Evolutionary conservation across 2,888 invertebrate species (phyloP).

Genomic region (Callyntrura guangdongensis): DNA sequence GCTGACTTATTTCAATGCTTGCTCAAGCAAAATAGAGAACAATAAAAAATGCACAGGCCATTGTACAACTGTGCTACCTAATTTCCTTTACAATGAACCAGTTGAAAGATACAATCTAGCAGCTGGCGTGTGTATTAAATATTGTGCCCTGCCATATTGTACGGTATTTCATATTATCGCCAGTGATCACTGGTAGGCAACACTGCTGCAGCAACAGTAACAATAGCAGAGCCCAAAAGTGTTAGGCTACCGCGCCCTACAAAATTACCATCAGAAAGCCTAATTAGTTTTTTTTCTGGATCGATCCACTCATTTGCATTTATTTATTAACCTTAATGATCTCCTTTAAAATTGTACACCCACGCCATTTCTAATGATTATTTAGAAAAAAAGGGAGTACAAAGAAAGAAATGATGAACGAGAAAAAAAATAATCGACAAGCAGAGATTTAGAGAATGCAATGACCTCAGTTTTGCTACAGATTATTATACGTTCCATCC

Average conservation of each 20-base stretch:
- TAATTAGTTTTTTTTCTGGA: conserved; percentile 57
- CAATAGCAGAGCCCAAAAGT: background rate
- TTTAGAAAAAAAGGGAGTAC: background rate
- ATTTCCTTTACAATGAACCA: no score
- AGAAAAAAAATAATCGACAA: background rate
- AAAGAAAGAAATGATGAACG: background rate
- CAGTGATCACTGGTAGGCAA: no score
- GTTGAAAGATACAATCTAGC: background rate
- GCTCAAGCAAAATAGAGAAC: conserved; percentile 11
- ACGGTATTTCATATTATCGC: conserved; percentile 9
- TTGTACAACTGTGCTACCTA: background rate
- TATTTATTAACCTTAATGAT: conserved; percentile 38
- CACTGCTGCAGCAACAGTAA: background rate
- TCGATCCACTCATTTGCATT: conserved; percentile 51
- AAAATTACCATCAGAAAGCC: conserved; percentile 37
- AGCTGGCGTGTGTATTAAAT: background rate
- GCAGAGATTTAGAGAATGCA: conserved; percentile 1
- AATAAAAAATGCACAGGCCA: background rate
- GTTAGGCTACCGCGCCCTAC: conserved; percentile 35
- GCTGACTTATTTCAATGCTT: background rate
- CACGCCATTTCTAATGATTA: conserved; percentile 29
- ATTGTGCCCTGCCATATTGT: background rate
- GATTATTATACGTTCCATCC: conserved; percentile 27
- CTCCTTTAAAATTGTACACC: conserved; percentile 20
- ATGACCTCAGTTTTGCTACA: conserved; percentile 10